Base-by-base conservation (phyloP, 2,888 invertebrate genomes). In the Oxystoma pomonae region DNA sequence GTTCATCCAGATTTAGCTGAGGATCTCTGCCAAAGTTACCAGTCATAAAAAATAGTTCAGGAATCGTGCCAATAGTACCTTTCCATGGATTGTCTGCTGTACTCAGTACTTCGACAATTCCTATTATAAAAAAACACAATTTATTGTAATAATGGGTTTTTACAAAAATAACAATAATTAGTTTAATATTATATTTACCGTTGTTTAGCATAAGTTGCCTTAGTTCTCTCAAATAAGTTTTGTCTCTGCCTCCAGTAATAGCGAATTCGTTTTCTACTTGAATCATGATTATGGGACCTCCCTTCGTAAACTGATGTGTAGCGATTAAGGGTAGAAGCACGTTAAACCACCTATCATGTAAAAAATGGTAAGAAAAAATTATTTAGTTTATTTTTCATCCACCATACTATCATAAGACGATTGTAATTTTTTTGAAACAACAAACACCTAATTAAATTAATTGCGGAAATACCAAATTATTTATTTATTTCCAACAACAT, bases 251-350 rank as follows among this genome's bases (percentile, higher is more conserved):
- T 7, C 67, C 67, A 20, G 61, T 63, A 1, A 65, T 7, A 0
- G 67, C 72, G 55, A 69, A 72, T 62, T 72, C 72, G 56, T 73
- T 98, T 82, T 97, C 97, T 35, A 94, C 86, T 72, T 95, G 94
- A 52, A 94, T 88, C 83, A 92, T 88, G 65, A 95, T 92, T 20
- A 95, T 87, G 0, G 94, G 92, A 0, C 94, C 95, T 0, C 94
- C 94, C 72, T 91, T 91, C 22, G 82, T 83, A 71, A 87, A 84
- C 12, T 87, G 80, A 16, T 82, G 77, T 1, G 83, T 82, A 18
- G 79, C 75, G 0, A 87, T 69, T 65, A 76, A 80, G 1, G 81
- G 77, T 60, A 88, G 74, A 1, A 88, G 68, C n/a, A 80, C 74
- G 53, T 79, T 77, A 59, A 85, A 81, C 78, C 84, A 87, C 60